A percentile compares a stretch with the other conserved stretches of the same genome.
Evolutionary conservation across 2,113 vertebrate species (phyloP).

Genomic region (Heterotis niloticus): DNA sequence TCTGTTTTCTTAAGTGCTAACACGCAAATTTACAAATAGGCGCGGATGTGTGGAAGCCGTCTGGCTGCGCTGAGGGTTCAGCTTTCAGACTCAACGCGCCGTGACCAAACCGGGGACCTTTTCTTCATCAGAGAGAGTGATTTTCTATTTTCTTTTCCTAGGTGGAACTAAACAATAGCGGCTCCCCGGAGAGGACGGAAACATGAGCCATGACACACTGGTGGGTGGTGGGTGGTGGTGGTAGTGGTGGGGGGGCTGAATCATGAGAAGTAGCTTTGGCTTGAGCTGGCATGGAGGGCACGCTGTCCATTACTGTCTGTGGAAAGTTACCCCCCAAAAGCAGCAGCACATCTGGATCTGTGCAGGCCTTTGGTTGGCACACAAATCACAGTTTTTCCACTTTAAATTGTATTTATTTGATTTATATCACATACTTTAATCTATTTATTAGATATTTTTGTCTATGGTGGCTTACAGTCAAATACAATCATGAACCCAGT

Average conservation of each 20-base stretch:
- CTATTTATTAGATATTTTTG: too few relatives aligned
- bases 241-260: constrained; percentile 26
- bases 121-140: constrained; percentile 42
- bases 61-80: constrained; percentile 45
- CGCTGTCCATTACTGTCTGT: too few relatives aligned
- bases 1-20: constrained; percentile 57
- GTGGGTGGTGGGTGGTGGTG: constrained; percentile 27
- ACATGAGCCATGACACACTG: constrained; percentile 39
- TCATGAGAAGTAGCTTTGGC: background rate
- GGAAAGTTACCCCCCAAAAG: too few relatives aligned
- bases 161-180: constrained; percentile 47
- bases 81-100: constrained; percentile 46
- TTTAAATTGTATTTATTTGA: too few relatives aligned
- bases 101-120: constrained; percentile 31
- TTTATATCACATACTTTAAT: too few relatives aligned
- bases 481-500: too few relatives aligned
- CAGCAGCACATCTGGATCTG: too few relatives aligned
- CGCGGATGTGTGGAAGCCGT: constrained; percentile 48
- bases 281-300: constrained; percentile 26
- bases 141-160: constrained; percentile 40
- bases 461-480: too few relatives aligned
- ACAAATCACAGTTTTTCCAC: too few relatives aligned
- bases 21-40: constrained; percentile 43
- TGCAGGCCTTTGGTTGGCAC: too few relatives aligned
- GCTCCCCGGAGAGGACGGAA: constrained; percentile 41